These are phyloP conservation scores for Epinephelus cyanopodus DNA, from an alignment of 2,113 vertebrate species.

Conservation along the genomic window DNA sequence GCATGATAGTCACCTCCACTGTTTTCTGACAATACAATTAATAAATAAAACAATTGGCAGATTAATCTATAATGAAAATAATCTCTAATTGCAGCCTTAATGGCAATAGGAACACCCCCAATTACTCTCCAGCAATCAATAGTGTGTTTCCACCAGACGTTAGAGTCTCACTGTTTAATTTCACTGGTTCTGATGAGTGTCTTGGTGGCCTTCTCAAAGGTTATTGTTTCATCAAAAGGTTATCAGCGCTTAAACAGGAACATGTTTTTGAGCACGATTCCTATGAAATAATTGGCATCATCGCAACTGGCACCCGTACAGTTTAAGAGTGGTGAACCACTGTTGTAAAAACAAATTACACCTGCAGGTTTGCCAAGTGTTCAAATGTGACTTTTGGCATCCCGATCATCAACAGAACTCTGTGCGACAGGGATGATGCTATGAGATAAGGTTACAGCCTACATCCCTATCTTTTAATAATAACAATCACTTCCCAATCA, in stretches of 20 bases:
- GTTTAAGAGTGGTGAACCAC: too few species aligned
- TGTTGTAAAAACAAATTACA: too few species aligned
- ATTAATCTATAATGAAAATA: constrained; percentile 8
- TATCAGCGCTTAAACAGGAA: neutral
- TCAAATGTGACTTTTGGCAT: too few species aligned
- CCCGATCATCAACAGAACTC: too few species aligned
- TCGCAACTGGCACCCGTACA: too few species aligned
- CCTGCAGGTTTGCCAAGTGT: too few species aligned
- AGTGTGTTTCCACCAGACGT: neutral
- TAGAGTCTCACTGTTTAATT: constrained; percentile 8
- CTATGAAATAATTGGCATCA: too few species aligned
- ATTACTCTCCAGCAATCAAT: constrained; percentile 26
- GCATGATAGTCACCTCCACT: too few species aligned
- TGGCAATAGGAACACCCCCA: neutral
- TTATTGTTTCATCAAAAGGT: constrained; percentile 16
- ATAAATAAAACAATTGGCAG: neutral
- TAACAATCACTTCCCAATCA: too few species aligned
- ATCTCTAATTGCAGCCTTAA: neutral
- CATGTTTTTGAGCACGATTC: neutral
- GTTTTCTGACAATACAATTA: neutral
- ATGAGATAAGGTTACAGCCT: too few species aligned
- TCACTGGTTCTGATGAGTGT: constrained; percentile 18
- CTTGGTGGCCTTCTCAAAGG: constrained; percentile 20
- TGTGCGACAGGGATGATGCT: too few species aligned
- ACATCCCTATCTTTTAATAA: too few species aligned